Percentiles rank a stretch among this genome's conserved stretches.
Conservation (phyloP, 2,888 invertebrate species). For the Leptinotarsa rubiginosa region DNA sequence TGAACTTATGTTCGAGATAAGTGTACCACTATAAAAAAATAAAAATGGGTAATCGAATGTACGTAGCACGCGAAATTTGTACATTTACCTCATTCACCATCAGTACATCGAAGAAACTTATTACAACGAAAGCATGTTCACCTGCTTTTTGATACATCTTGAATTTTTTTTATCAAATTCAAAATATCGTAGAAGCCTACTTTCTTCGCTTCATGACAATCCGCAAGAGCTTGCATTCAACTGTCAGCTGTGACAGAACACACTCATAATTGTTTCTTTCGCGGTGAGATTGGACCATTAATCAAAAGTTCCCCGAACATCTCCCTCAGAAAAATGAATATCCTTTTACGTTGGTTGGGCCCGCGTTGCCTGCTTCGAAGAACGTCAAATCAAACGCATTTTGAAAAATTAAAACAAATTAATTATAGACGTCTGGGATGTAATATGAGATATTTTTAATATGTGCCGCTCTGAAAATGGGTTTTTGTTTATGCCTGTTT, state of each 20-base stretch:
- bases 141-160: too few relatives aligned
- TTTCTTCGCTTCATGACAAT: not conserved
- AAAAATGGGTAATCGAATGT: too few relatives aligned
- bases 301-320: conserved; percentile 50
- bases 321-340: conserved; percentile 46
- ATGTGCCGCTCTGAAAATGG: conserved; percentile 33
- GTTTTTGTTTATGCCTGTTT: conserved; percentile 32
- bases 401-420: conserved; percentile 49
- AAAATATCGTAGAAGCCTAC: not conserved
- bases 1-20: too few relatives aligned
- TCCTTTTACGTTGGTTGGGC: conserved; percentile 35
- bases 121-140: too few relatives aligned
- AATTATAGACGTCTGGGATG: conserved; percentile 41
- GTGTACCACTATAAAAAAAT: too few relatives aligned
- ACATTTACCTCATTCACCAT: too few relatives aligned
- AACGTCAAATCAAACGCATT: conserved; percentile 43
- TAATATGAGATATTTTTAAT: conserved; percentile 38
- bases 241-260: conserved; percentile 57
- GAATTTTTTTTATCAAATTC: not conserved
- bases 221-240: conserved; percentile 37
- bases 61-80: too few relatives aligned
- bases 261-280: conserved; percentile 62
- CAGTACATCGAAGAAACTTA: too few relatives aligned
- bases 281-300: conserved; percentile 60
- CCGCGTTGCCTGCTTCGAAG: conserved; percentile 30